phyloP scores from a whole-genome alignment of 2,888 invertebrate genomes.

The Megaustenia siamemsis region DNA sequence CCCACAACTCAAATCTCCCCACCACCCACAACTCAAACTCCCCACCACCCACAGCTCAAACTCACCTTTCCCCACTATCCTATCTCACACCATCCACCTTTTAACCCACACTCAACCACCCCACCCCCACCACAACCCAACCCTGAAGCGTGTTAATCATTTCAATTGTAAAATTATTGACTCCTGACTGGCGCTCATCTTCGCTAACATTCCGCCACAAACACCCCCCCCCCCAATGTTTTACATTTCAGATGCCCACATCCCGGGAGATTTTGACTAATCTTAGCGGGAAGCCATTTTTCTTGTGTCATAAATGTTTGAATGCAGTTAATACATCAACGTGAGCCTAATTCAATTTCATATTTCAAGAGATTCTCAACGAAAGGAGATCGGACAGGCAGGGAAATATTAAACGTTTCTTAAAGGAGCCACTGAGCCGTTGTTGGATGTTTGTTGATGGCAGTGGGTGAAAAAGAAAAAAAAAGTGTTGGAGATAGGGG shows the following conservation, averaged over 20 bases:
- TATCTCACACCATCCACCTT: too few relatives aligned
- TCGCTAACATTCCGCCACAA: slow-evolving; percentile 37
- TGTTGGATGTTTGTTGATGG: too few relatives aligned
- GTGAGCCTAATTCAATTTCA: slow-evolving; percentile 42
- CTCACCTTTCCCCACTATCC: not conserved
- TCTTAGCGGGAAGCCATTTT: slow-evolving; percentile 27
- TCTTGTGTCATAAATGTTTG: slow-evolving; percentile 33
- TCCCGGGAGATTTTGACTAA: slow-evolving; percentile 36
- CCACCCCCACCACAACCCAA: not conserved
- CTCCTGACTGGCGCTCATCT: slow-evolving; percentile 35
- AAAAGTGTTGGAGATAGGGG: not conserved
- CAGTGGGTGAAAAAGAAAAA: not conserved
- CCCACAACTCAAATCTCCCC: not conserved
- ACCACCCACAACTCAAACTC: too few relatives aligned
- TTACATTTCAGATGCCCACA: slow-evolving; percentile 25
- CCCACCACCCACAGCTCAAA: not conserved
- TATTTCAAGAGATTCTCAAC: too few relatives aligned
- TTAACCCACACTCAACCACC: too few relatives aligned
- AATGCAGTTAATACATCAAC: slow-evolving; percentile 48
- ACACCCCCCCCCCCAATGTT: too few relatives aligned
- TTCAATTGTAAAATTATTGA: slow-evolving; percentile 51
- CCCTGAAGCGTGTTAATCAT: slow-evolving; percentile 47
- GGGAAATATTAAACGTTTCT: not conserved
- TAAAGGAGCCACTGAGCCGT: not conserved
- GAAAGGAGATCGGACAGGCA: not conserved